A percentile compares a stretch with the other conserved stretches of the same genome.
These are phyloP conservation scores for Taxidea taxus DNA, from an alignment of 2,113 vertebrate species.

Conservation along the genomic window DNA sequence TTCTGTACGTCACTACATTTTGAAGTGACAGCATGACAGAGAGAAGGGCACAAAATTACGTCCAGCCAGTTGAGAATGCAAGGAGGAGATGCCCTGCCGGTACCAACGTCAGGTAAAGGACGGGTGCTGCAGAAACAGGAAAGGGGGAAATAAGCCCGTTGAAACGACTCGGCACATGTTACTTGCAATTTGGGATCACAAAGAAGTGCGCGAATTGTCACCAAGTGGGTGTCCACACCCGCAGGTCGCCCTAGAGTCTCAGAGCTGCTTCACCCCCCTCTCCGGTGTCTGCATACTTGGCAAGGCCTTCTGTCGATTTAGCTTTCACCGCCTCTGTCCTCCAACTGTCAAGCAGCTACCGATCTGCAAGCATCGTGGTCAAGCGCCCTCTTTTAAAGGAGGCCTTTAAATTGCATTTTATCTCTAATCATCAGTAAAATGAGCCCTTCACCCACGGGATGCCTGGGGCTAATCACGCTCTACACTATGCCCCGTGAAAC, in stretches of 20 bases:
- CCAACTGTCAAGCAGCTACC: background rate
- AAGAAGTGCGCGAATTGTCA: background rate
- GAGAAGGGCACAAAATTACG: background rate
- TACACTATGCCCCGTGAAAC: background rate
- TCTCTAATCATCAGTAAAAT: background rate
- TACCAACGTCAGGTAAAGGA: background rate
- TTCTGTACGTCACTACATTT: background rate
- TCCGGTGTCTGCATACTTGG: background rate
- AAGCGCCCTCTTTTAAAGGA: background rate
- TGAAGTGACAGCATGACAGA: background rate
- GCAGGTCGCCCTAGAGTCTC: background rate
- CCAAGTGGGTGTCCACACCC: background rate
- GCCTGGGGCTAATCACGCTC: too few species aligned
- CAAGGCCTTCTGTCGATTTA: background rate
- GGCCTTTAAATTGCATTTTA: background rate
- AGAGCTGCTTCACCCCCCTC: background rate
- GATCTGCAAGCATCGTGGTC: background rate
- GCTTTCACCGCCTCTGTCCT: background rate
- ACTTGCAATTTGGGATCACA: background rate
- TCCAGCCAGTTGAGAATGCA: accelerated
- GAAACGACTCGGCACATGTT: background rate
- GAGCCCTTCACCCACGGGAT: background rate
- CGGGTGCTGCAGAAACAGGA: background rate
- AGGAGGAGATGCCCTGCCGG: accelerated
- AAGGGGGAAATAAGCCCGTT: background rate